phyloP scores from a whole-genome alignment of 2,797 vertebrate genomes.

The Leptodactylus fallax region DNA sequence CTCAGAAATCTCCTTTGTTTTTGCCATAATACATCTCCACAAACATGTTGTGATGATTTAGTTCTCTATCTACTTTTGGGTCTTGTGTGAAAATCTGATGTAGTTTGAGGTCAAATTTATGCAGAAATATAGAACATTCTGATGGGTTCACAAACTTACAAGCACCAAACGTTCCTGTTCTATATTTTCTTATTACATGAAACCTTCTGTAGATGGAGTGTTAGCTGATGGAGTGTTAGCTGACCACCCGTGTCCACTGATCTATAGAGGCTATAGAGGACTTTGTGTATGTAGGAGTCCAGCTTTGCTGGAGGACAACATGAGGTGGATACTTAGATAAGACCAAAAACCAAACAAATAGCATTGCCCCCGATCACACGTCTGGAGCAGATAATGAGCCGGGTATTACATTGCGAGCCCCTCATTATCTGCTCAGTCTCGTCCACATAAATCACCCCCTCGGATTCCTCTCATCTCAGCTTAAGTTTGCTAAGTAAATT shows the following conservation, averaged over 20 bases:
- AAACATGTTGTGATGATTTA: no score
- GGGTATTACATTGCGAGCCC: background rate
- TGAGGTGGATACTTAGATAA: slow-evolving; percentile 39
- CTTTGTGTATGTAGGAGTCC: background rate
- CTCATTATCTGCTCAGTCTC: slow-evolving; percentile 41
- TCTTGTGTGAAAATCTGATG: no score
- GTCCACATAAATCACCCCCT: slow-evolving; percentile 37
- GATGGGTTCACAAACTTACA: no score
- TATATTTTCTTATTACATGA: no score
- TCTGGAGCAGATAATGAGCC: slow-evolving; percentile 46
- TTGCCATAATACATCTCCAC: no score
- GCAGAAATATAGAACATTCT: no score
- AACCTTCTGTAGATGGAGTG: no score
- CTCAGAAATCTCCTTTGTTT: no score
- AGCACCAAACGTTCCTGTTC: no score
- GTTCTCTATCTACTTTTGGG: no score
- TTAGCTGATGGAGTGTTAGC: no score
- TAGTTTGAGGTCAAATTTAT: no score
- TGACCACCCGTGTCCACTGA: background rate
- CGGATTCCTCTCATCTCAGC: slow-evolving; percentile 21
- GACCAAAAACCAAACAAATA: slow-evolving; percentile 11
- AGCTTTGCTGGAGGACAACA: background rate
- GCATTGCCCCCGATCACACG: slow-evolving; percentile 35
- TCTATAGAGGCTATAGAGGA: background rate
- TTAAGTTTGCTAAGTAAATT: background rate